These are phyloP conservation scores for Pangasius djambal DNA, from an alignment of 2,797 vertebrate species.

Conservation along the genomic window DNA sequence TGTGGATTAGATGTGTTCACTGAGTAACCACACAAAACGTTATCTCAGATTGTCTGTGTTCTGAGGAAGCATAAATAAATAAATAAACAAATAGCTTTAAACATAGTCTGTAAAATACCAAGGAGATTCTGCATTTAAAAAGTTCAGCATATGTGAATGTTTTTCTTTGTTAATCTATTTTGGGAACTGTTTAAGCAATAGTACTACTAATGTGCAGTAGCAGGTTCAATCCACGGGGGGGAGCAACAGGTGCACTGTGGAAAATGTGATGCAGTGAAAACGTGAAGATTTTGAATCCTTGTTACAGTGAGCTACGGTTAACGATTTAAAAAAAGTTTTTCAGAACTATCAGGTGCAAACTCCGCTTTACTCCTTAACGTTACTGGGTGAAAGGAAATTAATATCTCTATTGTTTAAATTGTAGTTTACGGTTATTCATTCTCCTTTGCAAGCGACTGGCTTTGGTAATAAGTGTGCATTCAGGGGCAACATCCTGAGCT, in stretches of 20 bases:
- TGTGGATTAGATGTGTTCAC: background rate
- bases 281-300: background rate
- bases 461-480: background rate
- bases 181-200: background rate
- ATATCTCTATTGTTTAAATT: background rate
- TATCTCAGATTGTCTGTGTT: background rate
- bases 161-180: background rate
- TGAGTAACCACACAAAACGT: background rate
- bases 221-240: constrained; percentile 25
- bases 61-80: background rate
- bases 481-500: background rate
- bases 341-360: background rate
- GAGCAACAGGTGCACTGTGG: constrained; percentile 22
- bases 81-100: background rate
- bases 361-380: background rate
- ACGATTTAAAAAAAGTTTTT: background rate
- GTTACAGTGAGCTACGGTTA: background rate
- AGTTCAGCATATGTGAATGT: background rate
- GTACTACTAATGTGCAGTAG: constrained; percentile 17
- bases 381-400: background rate
- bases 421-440: background rate
- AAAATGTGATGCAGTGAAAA: background rate
- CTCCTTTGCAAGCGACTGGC: background rate
- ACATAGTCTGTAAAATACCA: background rate
- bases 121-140: background rate